These are phyloP conservation scores for Notolepis coatsorum DNA, from an alignment of 2,797 vertebrate genomes.

Conservation along the genomic window DNA sequence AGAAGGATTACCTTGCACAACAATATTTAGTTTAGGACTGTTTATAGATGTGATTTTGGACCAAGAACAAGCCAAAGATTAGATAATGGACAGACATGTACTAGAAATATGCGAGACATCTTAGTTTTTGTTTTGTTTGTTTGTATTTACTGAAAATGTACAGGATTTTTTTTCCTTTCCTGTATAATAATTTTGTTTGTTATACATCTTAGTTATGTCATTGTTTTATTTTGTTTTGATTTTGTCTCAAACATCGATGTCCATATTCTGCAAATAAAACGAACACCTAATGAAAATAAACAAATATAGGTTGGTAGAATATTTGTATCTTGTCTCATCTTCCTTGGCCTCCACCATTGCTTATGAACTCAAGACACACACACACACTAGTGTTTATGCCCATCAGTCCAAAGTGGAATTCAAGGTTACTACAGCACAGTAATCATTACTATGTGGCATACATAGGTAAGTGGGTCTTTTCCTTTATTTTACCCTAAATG, in stretches of 20 bases:
- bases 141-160: slow-evolving; percentile 59
- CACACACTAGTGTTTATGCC: slow-evolving; percentile 40
- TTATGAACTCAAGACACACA: slow-evolving; percentile 67
- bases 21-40: slow-evolving; percentile 40
- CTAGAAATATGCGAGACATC: slow-evolving; percentile 59
- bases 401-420: slow-evolving; percentile 51
- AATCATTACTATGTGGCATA: slow-evolving; percentile 78
- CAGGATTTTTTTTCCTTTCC: slow-evolving; percentile 31
- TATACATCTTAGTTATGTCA: slow-evolving; percentile 50
- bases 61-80: slow-evolving; percentile 82
- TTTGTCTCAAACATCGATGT: slow-evolving; percentile 53
- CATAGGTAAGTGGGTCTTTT: slow-evolving; percentile 58
- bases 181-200: slow-evolving; percentile 47
- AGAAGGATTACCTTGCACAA: slow-evolving; percentile 45
- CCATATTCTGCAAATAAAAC: slow-evolving; percentile 53
- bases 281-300: slow-evolving; percentile 73
- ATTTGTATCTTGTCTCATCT: slow-evolving; percentile 38
- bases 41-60: slow-evolving; percentile 53
- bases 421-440: slow-evolving; percentile 73
- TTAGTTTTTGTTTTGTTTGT: slow-evolving; percentile 48
- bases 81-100: slow-evolving; percentile 65
- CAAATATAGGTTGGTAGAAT: slow-evolving; percentile 80
- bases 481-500: slow-evolving; percentile 60
- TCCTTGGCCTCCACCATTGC: slow-evolving; percentile 48
- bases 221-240: slow-evolving; percentile 51